Base-by-base conservation (phyloP, 2,797 vertebrate genomes). In the Pyrrhura leucotis region DNA sequence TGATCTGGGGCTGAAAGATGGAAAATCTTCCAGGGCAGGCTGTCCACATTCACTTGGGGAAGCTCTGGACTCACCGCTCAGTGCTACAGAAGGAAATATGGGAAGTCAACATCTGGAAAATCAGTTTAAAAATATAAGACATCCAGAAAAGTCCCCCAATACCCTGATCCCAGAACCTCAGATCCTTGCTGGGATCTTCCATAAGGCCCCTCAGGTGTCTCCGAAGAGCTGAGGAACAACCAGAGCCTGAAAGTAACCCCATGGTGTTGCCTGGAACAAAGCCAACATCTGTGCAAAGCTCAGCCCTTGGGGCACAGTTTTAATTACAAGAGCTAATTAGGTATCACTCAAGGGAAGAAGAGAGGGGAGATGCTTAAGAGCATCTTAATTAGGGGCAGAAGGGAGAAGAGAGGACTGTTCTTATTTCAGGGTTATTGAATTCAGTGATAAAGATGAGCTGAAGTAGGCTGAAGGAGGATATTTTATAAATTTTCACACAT, bases 311-410 rank as follows among this genome's bases (percentile, higher is more conserved):
- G 80, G 72, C 72, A n/a, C n/a, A 45, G 48, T 21, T 72, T 77
- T 88, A 95, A 86, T 91, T 91, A 50, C 17, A 5, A 86, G 66
- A 45, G 45, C 72, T 91, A 75, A 91, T 91, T 83, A 88, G 48
- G 19, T 9, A 39, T 54, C 59, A 45, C 61, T 33, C 15, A 2
- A 44, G 47, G 62, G 91, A 63, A 51, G 37, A 40, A 33, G 47
- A 62, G 33, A 48, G 59, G 48, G 53, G 28, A 71, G 66, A 74
- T 77, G 29, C 40, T 90, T 39, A 35, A 89, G n/a, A 93, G n/a
- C 35, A 50, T 67, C 65, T 91, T 88, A 90, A 80, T 85, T 71
- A 88, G 61, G 31, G 29, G 67, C 56, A 80, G 53, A 88, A 77
- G 39, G 54, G 62, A 44, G 58, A 29, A 68, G 62, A 80, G 20